Evolutionary conservation across 2,797 vertebrate genomes (phyloP), one percentile per base, ranked within the genome.

Genomic region (Dromococcyx pavoninus): DNA sequence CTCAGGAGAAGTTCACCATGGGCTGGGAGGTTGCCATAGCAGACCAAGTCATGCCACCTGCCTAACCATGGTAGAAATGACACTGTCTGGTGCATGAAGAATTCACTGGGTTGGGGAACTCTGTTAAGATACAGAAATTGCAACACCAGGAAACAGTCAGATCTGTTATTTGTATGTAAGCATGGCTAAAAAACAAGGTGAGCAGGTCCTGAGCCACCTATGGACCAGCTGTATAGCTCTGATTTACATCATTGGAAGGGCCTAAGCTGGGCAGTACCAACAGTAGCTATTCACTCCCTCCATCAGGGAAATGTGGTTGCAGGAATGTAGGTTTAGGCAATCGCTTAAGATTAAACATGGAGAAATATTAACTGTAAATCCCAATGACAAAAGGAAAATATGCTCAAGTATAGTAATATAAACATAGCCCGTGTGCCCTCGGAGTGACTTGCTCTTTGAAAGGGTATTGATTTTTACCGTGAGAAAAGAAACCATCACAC

Each of bases 281-380:
- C 13, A 66, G 4, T 21, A 74, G 5, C 13, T 24, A 21, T 23
- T 66, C 1, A 2, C 2, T 53, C 37, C 69, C 32, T 35, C 50
- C 57, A 50, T 43, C n/a, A 28, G 54, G 9, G 44, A 46, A 69
- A 81, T 65, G 9, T 14, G n/a, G 9, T 11, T 1, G 37, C 24
- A 92, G n/a, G n/a, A 50, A 32, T 11, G 13, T 57, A 62, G 25
- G 46, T 56, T 39, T 44, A 22, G 13, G 43, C 18, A 92, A 37
- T 67, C 73, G 69, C 43, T 94, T 78, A 92, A 71, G 70, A 66
- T 64, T 85, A 91, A 88, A 88, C 32, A 44, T 21, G 37, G 30
- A 71, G 30, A 76, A 90, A 92, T 88, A 67, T 60, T 75, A 73
- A 53, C 13, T 88, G 41, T 67, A 89, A 95, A 84, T 88, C 17